Evolutionary conservation across 1,140 invertebrate genomes (phyloP), one percentile per base, ranked within the genome.

Genomic region (Heliconius eleuchia): DNA sequence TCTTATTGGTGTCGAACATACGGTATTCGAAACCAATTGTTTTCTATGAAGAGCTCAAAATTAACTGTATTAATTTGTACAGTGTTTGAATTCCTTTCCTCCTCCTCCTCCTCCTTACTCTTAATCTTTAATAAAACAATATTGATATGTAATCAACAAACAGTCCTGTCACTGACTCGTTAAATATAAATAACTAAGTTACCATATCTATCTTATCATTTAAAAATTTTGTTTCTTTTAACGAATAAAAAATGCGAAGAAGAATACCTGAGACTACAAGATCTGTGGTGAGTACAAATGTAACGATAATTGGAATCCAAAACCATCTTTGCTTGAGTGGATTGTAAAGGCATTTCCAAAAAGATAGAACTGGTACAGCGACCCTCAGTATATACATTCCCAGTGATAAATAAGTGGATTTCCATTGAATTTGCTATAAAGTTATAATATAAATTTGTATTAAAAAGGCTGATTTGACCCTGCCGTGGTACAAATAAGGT

Each of bases 361-460:
- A 83, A 0, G 85, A 86, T 9, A 94, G 18, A 2, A 85, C 71
- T 8, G 92, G 91, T 30, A 93, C 73, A 2, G 84, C 78, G 76
- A 93, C 88, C 46, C 92, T 84, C 73, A 94, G 39, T 77, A 92
- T 72, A 73, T 94, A 94, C 92, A 94, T 91, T 5, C 76, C 89
- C 84, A 93, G 85, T 18, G 92, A 88, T 73, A 94, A 50, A 78
- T 92, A 93, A 1, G 91, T 93, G 4, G 91, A 90, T 18, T 80
- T 79, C 85, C 91, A 93, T 81, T 91, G 88, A 74, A 90, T 83
- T 82, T 89, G 80, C 92, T 94, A 80, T 74, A 91, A 88, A 0
- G 19, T 52, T 52, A 19, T 52, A 52, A 19, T 52, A 52, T 52
- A 8, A 19, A 52, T 19, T 52, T 19, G 50, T 52, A 52, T 52